phyloP scores from a whole-genome alignment of 2,888 invertebrate species.

The Subacronicta megacephala region DNA sequence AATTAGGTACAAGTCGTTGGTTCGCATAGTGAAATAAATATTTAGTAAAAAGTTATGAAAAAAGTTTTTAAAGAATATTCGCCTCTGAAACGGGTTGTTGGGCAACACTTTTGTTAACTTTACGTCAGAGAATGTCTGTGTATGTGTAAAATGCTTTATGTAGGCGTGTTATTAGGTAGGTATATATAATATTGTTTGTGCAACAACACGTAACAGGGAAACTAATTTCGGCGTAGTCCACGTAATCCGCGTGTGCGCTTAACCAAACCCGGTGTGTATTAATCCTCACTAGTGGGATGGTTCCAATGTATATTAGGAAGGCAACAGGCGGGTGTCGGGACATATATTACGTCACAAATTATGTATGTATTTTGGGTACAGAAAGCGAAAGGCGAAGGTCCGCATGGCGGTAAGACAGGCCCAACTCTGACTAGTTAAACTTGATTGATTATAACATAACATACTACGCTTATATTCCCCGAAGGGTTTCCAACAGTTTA shows the following conservation, averaged over 20 bases:
- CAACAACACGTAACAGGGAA: conserved; percentile 62
- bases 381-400: no score
- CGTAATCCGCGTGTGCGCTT: conserved; percentile 65
- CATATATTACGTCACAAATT: conserved; percentile 48
- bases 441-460: conserved; percentile 17
- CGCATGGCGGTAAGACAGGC: conserved; percentile 3
- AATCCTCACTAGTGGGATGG: conserved; percentile 58
- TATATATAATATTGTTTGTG: conserved; percentile 53
- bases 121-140: no score
- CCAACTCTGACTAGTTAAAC: conserved; percentile 9
- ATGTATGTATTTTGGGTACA: conserved; percentile 22
- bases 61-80: no score
- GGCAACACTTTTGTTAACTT: no score
- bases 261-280: conserved; percentile 62
- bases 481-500: no score
- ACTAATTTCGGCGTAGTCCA: conserved; percentile 70
- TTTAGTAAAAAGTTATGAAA: no score
- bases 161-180: no score
- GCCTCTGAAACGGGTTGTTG: no score
- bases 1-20: no score
- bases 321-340: conserved; percentile 54
- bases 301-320: conserved; percentile 42
- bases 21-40: no score
- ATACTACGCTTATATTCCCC: no score
- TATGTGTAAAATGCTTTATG: no score